Evolutionary conservation across 2,113 vertebrate species (phyloP).

Genomic region (Micromys minutus): DNA sequence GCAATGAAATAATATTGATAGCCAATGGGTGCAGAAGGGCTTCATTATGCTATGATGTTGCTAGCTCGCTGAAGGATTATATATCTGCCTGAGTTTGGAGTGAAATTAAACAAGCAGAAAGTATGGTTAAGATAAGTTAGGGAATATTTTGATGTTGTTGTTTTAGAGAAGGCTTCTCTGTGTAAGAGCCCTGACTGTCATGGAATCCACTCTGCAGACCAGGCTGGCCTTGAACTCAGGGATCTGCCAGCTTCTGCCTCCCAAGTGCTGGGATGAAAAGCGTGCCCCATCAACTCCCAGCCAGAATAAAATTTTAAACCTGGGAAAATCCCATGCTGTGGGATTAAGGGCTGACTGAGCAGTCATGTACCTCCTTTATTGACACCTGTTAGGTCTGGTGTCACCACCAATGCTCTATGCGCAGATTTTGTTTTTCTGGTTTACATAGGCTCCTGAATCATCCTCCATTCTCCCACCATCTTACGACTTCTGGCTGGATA

Average conservation of each 20-base stretch:
- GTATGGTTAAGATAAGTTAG: neutral
- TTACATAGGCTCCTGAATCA: constrained; percentile 1
- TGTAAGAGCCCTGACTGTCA: neutral
- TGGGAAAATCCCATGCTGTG: neutral
- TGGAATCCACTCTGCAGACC: neutral
- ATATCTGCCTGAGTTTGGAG: neutral
- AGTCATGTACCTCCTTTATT: neutral
- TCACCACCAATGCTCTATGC: neutral
- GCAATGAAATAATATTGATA: neutral
- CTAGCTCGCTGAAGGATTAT: constrained; percentile 3
- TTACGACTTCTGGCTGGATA: neutral
- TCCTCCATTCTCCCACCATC: neutral
- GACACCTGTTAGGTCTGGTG: neutral
- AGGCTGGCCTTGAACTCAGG: neutral
- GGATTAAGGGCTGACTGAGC: neutral
- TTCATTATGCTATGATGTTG: neutral
- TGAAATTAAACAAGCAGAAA: constrained; percentile 24
- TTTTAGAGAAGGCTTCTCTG: neutral
- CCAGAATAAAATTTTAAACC: neutral
- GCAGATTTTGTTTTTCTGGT: constrained; percentile 20
- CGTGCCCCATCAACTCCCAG: neutral
- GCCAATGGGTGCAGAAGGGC: neutral
- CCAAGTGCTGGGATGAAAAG: neutral
- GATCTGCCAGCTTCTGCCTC: neutral
- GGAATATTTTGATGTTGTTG: neutral